Evolutionary conservation across 2,797 vertebrate genomes (phyloP).

Genomic region (Argya squamiceps): DNA sequence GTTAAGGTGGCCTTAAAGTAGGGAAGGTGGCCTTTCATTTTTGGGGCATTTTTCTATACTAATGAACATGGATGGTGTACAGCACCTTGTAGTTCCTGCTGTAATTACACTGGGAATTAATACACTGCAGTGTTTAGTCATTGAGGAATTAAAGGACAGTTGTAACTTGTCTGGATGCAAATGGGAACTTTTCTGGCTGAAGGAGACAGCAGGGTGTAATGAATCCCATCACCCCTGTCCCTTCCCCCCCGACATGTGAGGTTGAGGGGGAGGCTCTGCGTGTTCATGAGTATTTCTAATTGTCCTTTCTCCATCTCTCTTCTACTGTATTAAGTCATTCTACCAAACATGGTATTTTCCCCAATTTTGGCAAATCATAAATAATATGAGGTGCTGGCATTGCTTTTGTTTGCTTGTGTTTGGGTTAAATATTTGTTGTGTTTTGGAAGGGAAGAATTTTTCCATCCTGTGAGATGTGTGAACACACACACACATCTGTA

Average conservation of each 20-base stretch:
- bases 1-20: background rate
- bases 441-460: background rate
- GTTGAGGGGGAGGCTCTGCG: background rate
- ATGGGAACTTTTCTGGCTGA: background rate
- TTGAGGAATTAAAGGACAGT: background rate
- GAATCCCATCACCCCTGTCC: background rate
- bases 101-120: background rate
- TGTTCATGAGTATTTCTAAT: background rate
- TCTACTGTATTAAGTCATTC: background rate
- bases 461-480: background rate
- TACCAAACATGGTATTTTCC: background rate
- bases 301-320: background rate
- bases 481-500: background rate
- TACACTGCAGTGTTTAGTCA: background rate
- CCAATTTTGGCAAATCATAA: background rate
- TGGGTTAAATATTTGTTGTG: background rate
- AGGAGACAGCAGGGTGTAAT: background rate
- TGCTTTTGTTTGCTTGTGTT: background rate
- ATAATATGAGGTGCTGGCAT: background rate
- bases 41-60: background rate
- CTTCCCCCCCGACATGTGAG: background rate
- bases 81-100: background rate
- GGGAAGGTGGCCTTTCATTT: background rate
- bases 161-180: background rate
- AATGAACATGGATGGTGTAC: background rate